These are phyloP conservation scores for Zoroaster sp. DNA, from an alignment of 53 echinoderm and acorn worm species.

Conservation along the genomic window DNA sequence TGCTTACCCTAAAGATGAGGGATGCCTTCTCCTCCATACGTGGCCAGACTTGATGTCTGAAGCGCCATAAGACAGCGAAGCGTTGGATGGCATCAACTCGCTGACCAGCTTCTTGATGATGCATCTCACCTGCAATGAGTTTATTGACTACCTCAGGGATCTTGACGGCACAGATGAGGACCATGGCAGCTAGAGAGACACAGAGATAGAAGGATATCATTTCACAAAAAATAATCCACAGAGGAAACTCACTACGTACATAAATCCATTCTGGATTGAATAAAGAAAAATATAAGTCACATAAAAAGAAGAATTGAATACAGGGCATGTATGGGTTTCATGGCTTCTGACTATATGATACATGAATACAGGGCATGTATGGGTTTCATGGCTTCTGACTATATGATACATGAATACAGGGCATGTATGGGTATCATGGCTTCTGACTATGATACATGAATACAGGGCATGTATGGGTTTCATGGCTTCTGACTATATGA, in stretches of 20 bases:
- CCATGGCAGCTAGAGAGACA: conserved; percentile 77
- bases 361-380: too few relatives aligned
- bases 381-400: too few relatives aligned
- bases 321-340: too few relatives aligned
- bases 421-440: too few relatives aligned
- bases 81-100: conserved; percentile 89
- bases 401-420: too few relatives aligned
- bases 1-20: conserved; percentile 78
- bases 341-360: too few relatives aligned
- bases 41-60: conserved; percentile 95
- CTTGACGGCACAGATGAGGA: conserved; percentile 93
- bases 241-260: too few relatives aligned
- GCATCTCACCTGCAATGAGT: conserved; percentile 91
- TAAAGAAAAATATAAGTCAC: background rate
- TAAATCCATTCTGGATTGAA: background rate
- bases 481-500: too few relatives aligned
- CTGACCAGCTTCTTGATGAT: conserved; percentile 86
- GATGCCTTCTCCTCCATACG: conserved; percentile 97
- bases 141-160: conserved; percentile 82
- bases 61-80: conserved; percentile 92
- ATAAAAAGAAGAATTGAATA: background rate
- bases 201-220: background rate
- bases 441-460: too few relatives aligned
- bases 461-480: too few relatives aligned
- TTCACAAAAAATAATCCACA: background rate